Evolutionary conservation across 2,888 invertebrate species (phyloP), one percentile per base, ranked within the genome.

Genomic region (Luffia ferchaultella): DNA sequence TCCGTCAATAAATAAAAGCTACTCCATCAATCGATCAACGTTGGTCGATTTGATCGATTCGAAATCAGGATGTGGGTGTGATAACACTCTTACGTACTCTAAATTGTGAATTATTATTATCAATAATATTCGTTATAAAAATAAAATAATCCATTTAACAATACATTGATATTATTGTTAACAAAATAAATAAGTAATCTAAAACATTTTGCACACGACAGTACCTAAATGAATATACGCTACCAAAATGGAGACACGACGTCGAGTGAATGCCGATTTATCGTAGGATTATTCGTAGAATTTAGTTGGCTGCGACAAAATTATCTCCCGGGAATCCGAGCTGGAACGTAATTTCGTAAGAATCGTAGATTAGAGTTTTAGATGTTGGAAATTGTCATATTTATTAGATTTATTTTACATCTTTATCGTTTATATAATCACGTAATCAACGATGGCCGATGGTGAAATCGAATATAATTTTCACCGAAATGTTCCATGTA

Each of bases 231-330:
- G 55, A 19, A 20, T 16, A 18, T 18, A 41, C 48, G 41, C 54
- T 58, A 52, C 58, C 53, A 57, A 58, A 60, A 58, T 58, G 54
- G 56, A 59, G 58, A 55, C 50, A 52, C 7, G 41, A 56, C 54
- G 55, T 44, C 50, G 43, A 46, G 53, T 46, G 59, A 58, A 61
- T 57, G 50, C 42, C 44, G 55, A 59, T 52, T 45, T 49, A 47
- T 47, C 20, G 47, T 51, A 42, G 41, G 19, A 42, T 46, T 30
- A 46, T 2, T 19, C 15, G 7, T 16, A 16, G 18, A 18, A 45
- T 45, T 42, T 20, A 16, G 17, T 40, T 16, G 42, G 42, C 18
- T 17, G 2, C 19, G 40, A 45, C 30, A 41, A 40, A 50, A 40
- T 19, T 41, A 15, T 19, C n/a, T 40, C 12, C 41, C 41, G 18